These are phyloP conservation scores for Papilio polyxenes DNA, from an alignment of 1,140 invertebrate genomes.

Conservation along the genomic window DNA sequence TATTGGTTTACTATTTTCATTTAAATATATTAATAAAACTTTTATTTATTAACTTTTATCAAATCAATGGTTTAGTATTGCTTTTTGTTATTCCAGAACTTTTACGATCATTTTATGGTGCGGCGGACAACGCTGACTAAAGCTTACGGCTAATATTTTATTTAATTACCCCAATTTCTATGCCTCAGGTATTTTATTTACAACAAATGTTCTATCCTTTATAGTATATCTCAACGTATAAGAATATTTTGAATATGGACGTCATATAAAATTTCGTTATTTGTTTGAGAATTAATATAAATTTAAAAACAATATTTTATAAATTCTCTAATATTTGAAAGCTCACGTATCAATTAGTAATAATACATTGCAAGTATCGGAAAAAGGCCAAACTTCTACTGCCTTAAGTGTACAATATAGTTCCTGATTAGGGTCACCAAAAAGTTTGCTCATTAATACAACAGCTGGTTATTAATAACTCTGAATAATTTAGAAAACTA, in stretches of 20 bases:
- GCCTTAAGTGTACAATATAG: too few species aligned
- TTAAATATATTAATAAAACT: not conserved
- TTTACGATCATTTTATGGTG: slow-evolving; percentile 60
- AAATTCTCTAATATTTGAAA: too few species aligned
- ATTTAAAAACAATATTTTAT: too few species aligned
- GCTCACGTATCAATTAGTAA: too few species aligned
- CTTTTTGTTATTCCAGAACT: slow-evolving; percentile 25
- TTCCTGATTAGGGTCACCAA: too few species aligned
- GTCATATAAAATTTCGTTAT: too few species aligned
- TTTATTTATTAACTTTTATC: not conserved
- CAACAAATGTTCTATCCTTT: not conserved
- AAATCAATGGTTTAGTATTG: not conserved
- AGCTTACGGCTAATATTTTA: slow-evolving; percentile 17
- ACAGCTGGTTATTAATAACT: slow-evolving; percentile 7
- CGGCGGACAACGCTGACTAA: slow-evolving; percentile 62
- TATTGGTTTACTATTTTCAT: not conserved
- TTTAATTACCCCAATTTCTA: not conserved
- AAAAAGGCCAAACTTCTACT: too few species aligned
- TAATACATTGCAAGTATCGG: too few species aligned
- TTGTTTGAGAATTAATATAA: too few species aligned
- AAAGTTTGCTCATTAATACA: not conserved
- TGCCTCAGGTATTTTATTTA: not conserved
- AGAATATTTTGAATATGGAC: too few species aligned
- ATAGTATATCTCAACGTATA: too few species aligned
- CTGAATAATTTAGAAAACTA: slow-evolving; percentile 13